Base-by-base conservation (phyloP, 2,797 vertebrate genomes). In the Zalophus californianus region DNA sequence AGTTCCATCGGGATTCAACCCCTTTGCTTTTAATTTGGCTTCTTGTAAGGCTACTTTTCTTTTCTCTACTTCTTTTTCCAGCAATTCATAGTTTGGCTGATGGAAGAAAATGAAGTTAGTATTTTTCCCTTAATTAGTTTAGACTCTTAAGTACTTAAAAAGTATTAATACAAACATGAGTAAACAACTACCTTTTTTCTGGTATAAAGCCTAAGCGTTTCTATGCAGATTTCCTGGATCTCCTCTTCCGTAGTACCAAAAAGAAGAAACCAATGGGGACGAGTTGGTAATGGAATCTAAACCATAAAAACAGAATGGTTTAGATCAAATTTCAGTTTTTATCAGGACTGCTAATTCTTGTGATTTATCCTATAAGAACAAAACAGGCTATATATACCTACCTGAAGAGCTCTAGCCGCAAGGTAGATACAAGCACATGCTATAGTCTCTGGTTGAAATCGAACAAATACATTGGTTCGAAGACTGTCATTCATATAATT, bases 401-500 rank as follows among this genome's bases (percentile, higher is more conserved):
- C 99, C 99, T 99, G 99, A 94, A 99, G 99, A 90, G 99, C 99
- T 98, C 99, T 99, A 86, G 99, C 99, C 95, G 99, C 99, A 1
- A 99, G 99, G 98, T 99, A 99, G 98, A 99, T 99, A 98, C 99
- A 99, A 98, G 99, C 99, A 98, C 99, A 99, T 1, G 99, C 99
- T 79, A 99, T 99, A 0, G 99, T 99, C 98, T 99, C 99, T 4
- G 99, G 99, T 98, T 99, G 99, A 98, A 99, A 99, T 97, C 99
- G 99, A 98, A 99, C 99, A 97, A 99, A 99, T 95, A 99, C 99
- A n/a, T 99, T 99, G 21, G 99, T 99, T 98, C 99, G 99, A 97
- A 99, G 99, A 97, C 99, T 99, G 98, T 99, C 99, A 20, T 99
- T 99, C 99, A 99, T 99, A 98, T 99, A 99, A 99, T 99, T 99